Evolutionary conservation across 1,140 invertebrate species (phyloP), one percentile per base, ranked within the genome.

Genomic region (Apis florea): DNA sequence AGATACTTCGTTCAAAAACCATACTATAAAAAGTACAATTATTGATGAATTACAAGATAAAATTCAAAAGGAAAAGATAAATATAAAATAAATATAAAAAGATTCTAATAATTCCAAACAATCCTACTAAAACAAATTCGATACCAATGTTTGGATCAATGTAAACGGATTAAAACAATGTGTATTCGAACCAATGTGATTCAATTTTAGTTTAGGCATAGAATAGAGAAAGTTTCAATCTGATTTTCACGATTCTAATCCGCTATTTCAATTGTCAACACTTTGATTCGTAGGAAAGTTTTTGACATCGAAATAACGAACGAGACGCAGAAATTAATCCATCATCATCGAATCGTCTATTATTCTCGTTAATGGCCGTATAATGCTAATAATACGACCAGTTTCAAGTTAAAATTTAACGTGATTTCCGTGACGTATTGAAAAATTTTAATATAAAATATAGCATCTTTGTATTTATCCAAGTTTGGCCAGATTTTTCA

Each of bases 261-360:
- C 71, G n/a, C 31, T 21, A 11, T 73, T 73, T 56, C 54, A 73
- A 59, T 73, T 73, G 59, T 40, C 40, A 10, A 40, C 47, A n/a
- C 6, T 11, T 3, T 10, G 19, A 56, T 21, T 24, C 24, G 1
- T n/a, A 9, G 64, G 12, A 10, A 49, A 71, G 26, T 56, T 56
- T 58, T 72, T 54, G 19, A 58, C 53, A 53, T 5, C 26, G 53
- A 56, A 56, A 71, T 56, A 72, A 47, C 19, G 68, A 69, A 8
- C 24, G 24, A 8, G 68, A 31, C 10, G n/a, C 40, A 19, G 19
- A 31, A 58, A 72, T 72, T 56, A 54, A 72, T 72, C 54, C 31
- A 58, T 58, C 54, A 53, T 72, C 69, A 40, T 53, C 24, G 26
- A 19, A 8, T 2, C 15, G 40, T 53, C 40, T 40, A 61, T 59